Evolutionary conservation across 2,797 vertebrate species (phyloP).

Genomic region (Capromys pilorides): DNA sequence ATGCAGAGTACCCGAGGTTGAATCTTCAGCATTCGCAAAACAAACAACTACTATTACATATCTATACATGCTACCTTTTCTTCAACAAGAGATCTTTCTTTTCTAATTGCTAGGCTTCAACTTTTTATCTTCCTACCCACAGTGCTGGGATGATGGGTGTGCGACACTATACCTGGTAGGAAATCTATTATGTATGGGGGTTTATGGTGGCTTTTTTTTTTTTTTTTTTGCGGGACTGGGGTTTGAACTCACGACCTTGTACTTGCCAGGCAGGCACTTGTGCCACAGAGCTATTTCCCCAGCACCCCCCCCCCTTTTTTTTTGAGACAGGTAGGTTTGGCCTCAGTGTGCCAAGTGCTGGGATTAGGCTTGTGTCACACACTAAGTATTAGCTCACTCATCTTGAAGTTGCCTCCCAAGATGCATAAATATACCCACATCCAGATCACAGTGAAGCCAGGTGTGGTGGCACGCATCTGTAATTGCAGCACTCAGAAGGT

Average conservation of each 20-base stretch:
- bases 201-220: neutral
- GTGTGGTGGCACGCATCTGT: too few relatives aligned
- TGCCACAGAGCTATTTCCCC: too few relatives aligned
- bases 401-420: neutral
- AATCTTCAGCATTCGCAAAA: neutral
- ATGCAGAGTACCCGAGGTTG: too few relatives aligned
- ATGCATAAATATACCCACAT: neutral
- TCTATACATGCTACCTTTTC: neutral
- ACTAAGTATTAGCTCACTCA: neutral
- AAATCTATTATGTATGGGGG: neutral
- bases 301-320: too few relatives aligned
- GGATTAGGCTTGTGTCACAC: neutral
- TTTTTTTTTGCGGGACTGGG: too few relatives aligned
- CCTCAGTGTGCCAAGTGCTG: neutral
- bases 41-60: neutral
- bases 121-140: neutral
- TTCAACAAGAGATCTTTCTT: neutral
- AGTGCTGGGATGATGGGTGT: neutral
- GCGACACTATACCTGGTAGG: neutral
- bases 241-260: too few relatives aligned
- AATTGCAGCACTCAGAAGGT: too few relatives aligned
- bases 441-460: neutral
- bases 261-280: too few relatives aligned
- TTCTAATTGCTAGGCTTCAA: neutral
- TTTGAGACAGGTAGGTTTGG: too few relatives aligned